These are phyloP conservation scores for Oryzias dopingdopingensis DNA, from an alignment of 2,797 vertebrate species.

Conservation along the genomic window DNA sequence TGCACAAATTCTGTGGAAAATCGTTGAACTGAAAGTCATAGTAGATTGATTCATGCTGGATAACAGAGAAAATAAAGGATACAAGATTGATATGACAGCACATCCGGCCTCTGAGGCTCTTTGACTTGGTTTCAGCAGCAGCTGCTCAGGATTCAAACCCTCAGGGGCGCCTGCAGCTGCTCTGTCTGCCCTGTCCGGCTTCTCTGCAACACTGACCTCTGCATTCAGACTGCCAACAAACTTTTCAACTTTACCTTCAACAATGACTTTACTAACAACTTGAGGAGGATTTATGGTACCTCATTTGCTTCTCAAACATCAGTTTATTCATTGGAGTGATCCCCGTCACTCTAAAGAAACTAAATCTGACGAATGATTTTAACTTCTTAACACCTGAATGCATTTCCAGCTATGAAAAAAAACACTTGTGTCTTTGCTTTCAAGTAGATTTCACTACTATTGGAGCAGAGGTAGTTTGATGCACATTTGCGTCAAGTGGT, in stretches of 20 bases:
- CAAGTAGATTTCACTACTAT: no score
- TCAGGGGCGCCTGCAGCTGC: conserved; percentile 62
- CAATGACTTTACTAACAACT: background rate
- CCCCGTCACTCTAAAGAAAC: no score
- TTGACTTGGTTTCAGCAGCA: conserved; percentile 66
- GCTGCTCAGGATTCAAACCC: conserved; percentile 46
- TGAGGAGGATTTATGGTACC: no score
- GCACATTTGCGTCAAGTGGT: no score
- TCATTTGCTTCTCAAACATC: no score
- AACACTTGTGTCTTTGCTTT: no score
- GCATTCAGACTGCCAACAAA: conserved; percentile 1
- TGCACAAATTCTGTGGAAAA: conserved; percentile 1
- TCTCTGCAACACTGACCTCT: conserved; percentile 32
- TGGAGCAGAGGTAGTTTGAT: no score
- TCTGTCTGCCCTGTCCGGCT: conserved; percentile 32
- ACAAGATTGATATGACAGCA: conserved; percentile 20
- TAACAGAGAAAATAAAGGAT: conserved; percentile 10
- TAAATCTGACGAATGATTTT: no score
- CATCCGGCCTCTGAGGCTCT: conserved; percentile 54
- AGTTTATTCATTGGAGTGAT: no score
- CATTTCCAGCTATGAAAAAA: no score
- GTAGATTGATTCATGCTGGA: conserved; percentile 5
- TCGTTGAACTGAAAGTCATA: conserved; percentile 3
- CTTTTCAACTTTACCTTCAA: background rate
- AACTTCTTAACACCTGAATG: no score